Conservation (phyloP, 2,888 invertebrate species). For the Criorhina ranunculi region DNA sequence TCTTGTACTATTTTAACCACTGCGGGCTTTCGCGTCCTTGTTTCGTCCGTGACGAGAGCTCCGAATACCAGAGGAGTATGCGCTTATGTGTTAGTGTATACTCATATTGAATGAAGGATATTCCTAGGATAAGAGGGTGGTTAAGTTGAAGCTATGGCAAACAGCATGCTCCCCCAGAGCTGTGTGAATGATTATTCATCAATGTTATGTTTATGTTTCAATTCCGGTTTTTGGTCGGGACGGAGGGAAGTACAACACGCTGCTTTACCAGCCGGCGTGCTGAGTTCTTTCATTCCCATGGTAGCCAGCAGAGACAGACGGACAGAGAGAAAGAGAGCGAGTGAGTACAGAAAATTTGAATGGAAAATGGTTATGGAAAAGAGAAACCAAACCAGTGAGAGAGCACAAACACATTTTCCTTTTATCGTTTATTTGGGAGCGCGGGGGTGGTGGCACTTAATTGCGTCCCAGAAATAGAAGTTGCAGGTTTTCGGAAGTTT, state of each 20-base stretch:
- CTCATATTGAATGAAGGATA: conserved; percentile 56
- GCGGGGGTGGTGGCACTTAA: conserved; percentile 43
- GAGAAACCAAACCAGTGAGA: conserved; percentile 44
- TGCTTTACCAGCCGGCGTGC: conserved; percentile 63
- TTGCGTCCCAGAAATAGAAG: conserved; percentile 71
- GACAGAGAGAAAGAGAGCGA: conserved; percentile 3
- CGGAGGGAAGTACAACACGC: conserved; percentile 38
- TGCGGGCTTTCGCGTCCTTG: conserved; percentile 72
- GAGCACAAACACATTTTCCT: conserved; percentile 49
- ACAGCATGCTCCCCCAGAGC: conserved; percentile 38
- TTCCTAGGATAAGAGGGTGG: conserved; percentile 34
- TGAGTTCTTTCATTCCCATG: conserved; percentile 31
- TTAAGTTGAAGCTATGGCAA: conserved; percentile 1
- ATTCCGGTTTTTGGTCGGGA: conserved; percentile 54
- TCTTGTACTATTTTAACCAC: conserved; percentile 47
- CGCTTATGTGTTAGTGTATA: conserved; percentile 54
- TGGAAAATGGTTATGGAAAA: conserved; percentile 47
- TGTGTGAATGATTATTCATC: conserved; percentile 75
- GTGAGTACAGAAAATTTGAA: conserved; percentile 30
- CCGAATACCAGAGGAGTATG: conserved; percentile 24
- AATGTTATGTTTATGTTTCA: conserved; percentile 76
- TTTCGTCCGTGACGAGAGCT: conserved; percentile 65
- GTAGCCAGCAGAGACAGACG: conserved; percentile 5
- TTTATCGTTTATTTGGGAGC: background rate
- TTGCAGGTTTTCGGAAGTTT: conserved; percentile 40